These are phyloP conservation scores for Brotula barbata DNA, from an alignment of 2,797 vertebrate genomes.

Conservation along the genomic window DNA sequence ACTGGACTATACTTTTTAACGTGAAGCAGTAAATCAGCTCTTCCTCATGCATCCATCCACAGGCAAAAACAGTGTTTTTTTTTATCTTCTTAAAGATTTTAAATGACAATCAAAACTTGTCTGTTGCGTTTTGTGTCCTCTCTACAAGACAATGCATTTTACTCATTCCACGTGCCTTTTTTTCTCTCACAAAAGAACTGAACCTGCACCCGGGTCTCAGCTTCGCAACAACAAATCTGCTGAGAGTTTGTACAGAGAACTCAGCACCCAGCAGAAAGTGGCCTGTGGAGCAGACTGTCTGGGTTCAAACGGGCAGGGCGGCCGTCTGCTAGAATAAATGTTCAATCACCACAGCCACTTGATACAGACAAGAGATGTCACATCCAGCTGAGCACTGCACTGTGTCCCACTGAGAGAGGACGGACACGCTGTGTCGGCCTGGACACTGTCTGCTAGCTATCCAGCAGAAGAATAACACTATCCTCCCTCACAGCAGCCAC, in stretches of 20 bases:
- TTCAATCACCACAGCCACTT: constrained; percentile 64
- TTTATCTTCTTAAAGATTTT: not conserved
- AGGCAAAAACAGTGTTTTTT: constrained; percentile 1
- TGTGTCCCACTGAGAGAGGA: constrained; percentile 47
- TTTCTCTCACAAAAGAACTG: constrained; percentile 21
- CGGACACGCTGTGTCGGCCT: constrained; percentile 34
- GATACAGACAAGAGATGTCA: constrained; percentile 49
- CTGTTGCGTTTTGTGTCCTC: not conserved
- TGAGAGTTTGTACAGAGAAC: constrained; percentile 37
- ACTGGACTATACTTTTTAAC: constrained; percentile 6
- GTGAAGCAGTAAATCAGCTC: constrained; percentile 33
- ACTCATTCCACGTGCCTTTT: not conserved
- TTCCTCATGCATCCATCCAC: constrained; percentile 20
- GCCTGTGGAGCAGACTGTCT: constrained; percentile 27
- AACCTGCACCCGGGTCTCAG: constrained; percentile 20
- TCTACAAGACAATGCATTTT: not conserved
- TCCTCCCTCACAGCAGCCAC: constrained; percentile 45
- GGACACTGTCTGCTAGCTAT: constrained; percentile 35
- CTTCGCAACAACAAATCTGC: constrained; percentile 46
- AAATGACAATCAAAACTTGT: not conserved
- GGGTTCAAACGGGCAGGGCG: constrained; percentile 16
- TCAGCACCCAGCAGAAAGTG: constrained; percentile 47
- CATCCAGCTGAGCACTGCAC: constrained; percentile 57
- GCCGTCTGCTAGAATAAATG: constrained; percentile 46
- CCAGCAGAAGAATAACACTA: constrained; percentile 50